Base-by-base conservation (phyloP, 2,888 invertebrate species). In the Tethea ocularis region DNA sequence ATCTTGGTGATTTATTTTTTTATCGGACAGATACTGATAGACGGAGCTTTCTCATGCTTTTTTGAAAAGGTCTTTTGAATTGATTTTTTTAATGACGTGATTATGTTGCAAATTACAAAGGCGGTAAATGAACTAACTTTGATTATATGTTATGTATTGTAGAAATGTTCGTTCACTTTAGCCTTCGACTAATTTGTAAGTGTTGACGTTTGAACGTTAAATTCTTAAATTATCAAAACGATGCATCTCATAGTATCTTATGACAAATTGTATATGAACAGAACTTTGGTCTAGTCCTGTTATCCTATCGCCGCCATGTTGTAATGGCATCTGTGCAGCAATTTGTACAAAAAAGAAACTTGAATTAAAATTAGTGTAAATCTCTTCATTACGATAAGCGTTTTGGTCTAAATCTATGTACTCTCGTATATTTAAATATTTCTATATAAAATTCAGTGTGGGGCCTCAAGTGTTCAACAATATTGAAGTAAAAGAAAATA, bases 401-500 rank as follows among this genome's bases (percentile, higher is more conserved):
- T 68, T 54, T 72, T 62, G 63, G 64, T 71, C 63, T 71, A 67
- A 70, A 65, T 62, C 56, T 58, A 58, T 68, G 68, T 72, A 72
- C 70, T 71, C 62, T 72, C 62, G 67, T 53, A 51, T 62, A 33
- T 54, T 33, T 33, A 13, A 58, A 61, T 58, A 62, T 68, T 69
- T 61, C 57, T 71, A 64, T 68, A 62, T 63, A 61, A 67, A 67
- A 70, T 72, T 65, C 72, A 68, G 66, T 64, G 77, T 75, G 78
- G 79, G 84, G 77, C 87, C 87, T 87, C 80, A 84, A 86, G 90
- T 91, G 90, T 91, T 90, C 89, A 90, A 82, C 75, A 73, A 38
- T 38, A 38, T 38, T 75, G 77, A 23, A 51, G 20, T 52, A 33
- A 53, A 24, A 54, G 54, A 61, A 71, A 68, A 71, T 67, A 69